phyloP scores from a whole-genome alignment of 1,140 invertebrate genomes.

The Steinernema feltiae region DNA sequence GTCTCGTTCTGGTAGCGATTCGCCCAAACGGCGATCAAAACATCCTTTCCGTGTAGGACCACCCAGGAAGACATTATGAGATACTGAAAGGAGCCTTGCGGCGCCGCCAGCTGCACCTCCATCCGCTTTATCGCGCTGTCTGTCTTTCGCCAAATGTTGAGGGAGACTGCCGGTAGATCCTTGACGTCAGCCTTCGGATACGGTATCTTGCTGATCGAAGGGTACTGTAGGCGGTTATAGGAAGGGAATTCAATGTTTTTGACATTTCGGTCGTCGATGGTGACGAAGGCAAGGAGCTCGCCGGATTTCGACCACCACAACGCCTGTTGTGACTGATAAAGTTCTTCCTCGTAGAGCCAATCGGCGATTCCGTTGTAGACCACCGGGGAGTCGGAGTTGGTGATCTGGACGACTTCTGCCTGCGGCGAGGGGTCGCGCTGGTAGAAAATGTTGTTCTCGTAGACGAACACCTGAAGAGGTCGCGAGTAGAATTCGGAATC shows the following conservation, averaged over 20 bases:
- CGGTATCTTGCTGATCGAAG: slow-evolving; percentile 26
- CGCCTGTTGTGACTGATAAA: slow-evolving; percentile 41
- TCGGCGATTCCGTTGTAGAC: slow-evolving; percentile 43
- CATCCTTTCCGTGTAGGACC: slow-evolving; percentile 33
- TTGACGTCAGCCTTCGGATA: slow-evolving; percentile 53
- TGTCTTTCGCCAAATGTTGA: slow-evolving; percentile 34
- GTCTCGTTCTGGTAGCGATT: slow-evolving; percentile 47
- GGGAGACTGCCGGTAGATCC: slow-evolving; percentile 22
- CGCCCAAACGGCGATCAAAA: slow-evolving; percentile 49
- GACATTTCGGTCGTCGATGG: slow-evolving; percentile 40
- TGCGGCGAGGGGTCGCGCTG: slow-evolving; percentile 35
- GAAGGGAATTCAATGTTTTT: slow-evolving; percentile 35
- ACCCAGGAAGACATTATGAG: slow-evolving; percentile 48
- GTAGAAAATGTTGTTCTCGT: slow-evolving; percentile 49
- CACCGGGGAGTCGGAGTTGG: slow-evolving; percentile 14
- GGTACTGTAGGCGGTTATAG: slow-evolving; percentile 37
- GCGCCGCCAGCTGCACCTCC: slow-evolving; percentile 33
- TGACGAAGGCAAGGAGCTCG: slow-evolving; percentile 46
- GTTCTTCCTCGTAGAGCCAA: slow-evolving; percentile 57
- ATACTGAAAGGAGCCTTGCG: slow-evolving; percentile 34
- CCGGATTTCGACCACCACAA: slow-evolving; percentile 54
- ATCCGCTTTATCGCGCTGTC: slow-evolving; percentile 19
- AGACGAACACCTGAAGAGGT: slow-evolving; percentile 43
- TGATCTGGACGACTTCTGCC: slow-evolving; percentile 33
- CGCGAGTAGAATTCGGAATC: neutral